A percentile compares a stretch with the other conserved stretches of the same genome.
Evolutionary conservation across 2,888 invertebrate genomes (phyloP).

Genomic region (Smittia aterrima): DNA sequence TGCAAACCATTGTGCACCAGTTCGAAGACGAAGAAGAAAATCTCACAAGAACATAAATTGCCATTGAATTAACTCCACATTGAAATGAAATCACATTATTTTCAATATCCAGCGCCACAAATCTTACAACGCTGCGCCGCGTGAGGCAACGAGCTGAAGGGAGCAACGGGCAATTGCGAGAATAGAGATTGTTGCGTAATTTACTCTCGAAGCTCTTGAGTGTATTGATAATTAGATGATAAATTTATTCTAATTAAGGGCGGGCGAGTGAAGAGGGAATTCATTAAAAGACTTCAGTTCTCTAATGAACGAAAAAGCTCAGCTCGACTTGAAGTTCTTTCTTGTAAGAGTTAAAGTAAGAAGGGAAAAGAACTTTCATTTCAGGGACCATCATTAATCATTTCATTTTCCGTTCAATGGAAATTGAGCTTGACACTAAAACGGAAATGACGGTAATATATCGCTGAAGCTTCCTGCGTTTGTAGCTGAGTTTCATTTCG

Average conservation of each 20-base stretch:
- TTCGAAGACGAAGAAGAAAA: background rate
- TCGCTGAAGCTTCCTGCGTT: conserved; percentile 13
- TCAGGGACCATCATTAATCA: conserved; percentile 14
- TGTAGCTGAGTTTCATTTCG: background rate
- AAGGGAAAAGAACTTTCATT: background rate
- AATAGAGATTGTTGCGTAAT: conserved; percentile 17
- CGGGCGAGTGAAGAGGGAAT: background rate
- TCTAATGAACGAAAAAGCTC: conserved; percentile 1
- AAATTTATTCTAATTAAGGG: conserved; percentile 21
- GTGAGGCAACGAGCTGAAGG: background rate
- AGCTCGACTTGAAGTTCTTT: background rate
- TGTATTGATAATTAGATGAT: conserved; percentile 23
- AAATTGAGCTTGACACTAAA: conserved; percentile 4
- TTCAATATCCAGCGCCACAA: conserved; percentile 23
- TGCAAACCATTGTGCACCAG: background rate
- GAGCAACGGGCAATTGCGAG: background rate
- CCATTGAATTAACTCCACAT: conserved; percentile 26
- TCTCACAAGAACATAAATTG: conserved; percentile 29
- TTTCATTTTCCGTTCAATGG: background rate
- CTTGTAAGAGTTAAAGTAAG: background rate
- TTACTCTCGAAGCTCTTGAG: background rate
- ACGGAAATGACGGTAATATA: conserved; percentile 11
- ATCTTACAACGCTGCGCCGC: conserved; percentile 24
- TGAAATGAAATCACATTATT: conserved; percentile 22
- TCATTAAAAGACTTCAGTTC: background rate